A percentile compares a stretch with the other conserved stretches of the same genome.
Conservation (phyloP, 2,888 invertebrate genomes). For the Antheraea assamensis region DNA sequence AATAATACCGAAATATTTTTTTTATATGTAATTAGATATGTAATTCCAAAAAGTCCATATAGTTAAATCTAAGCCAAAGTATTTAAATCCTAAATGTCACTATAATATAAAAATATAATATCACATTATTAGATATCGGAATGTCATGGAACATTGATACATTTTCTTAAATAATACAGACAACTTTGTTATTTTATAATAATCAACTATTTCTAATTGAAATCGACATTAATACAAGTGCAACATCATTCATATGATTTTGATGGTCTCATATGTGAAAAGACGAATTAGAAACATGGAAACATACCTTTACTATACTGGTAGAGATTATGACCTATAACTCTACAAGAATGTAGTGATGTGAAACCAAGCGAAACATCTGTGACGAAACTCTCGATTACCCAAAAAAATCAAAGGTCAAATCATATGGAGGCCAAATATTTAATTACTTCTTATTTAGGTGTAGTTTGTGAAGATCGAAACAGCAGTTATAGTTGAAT, state of each 20-base stretch:
- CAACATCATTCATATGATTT: not conserved
- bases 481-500: not conserved
- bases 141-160: conserved; percentile 14
- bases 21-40: not conserved
- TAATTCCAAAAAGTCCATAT: not conserved
- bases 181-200: not conserved
- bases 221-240: not conserved
- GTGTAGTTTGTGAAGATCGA: not conserved
- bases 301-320: no score
- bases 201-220: not conserved
- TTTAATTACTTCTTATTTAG: not conserved
- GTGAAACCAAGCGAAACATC: not conserved
- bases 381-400: no score
- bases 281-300: no score
- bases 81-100: not conserved
- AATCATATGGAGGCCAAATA: not conserved
- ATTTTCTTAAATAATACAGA: conserved; percentile 3
- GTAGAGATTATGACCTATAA: no score
- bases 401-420: not conserved
- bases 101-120: conserved; percentile 16
- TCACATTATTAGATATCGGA: conserved; percentile 12
- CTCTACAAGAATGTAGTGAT: not conserved
- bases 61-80: not conserved
- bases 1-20: not conserved
- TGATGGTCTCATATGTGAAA: not conserved